Evolutionary conservation across 2,888 invertebrate species (phyloP), one percentile per base, ranked within the genome.

Genomic region (Nomada fucata): DNA sequence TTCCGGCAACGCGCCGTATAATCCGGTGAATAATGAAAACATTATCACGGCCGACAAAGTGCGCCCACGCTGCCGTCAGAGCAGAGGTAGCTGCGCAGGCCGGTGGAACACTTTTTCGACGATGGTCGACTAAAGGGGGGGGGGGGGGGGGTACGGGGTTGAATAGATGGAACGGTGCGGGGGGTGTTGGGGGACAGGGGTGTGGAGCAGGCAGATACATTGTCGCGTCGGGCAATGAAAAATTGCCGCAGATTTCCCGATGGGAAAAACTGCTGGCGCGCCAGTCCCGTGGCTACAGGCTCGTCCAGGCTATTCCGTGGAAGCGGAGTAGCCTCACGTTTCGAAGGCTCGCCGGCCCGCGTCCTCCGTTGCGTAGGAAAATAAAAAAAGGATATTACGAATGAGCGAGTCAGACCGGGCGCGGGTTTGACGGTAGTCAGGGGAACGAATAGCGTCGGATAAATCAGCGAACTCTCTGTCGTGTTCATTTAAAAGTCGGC

Each of bases 21-120:
- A 89, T 90, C 89, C 89, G 61, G 84, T 89, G 90, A 90, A 89
- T 89, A 89, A 89, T 89, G 89, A 89, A 89, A 89, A 89, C 90
- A 89, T 89, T 89, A 89, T 89, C 90, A 79, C 78, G 71, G 79
- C 73, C 76, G 83, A 83, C 84, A 82, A 84, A 87, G 86, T 86
- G 84, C 83, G 75, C 82, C 63, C 76, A 47, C 85, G 76, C 59
- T 26, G 80, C 61, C 86, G 83, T 86, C 77, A 55, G 68, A 50
- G 73, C 75, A 63, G 75, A 82, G 88, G 72, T 78, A 79, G 65
- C 64, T 52, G 67, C 55, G 44, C 57, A 44, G 79, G 65, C 26
- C 63, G 70, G 76, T 36, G 63, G 82, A 79, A 84, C 77, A 84
- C 77, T 89, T 89, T 89, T 88, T 85, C 80, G 82, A 64, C 76